These are phyloP conservation scores for Helicoverpa armigera DNA, from an alignment of 1,140 invertebrate genomes.

Conservation along the genomic window DNA sequence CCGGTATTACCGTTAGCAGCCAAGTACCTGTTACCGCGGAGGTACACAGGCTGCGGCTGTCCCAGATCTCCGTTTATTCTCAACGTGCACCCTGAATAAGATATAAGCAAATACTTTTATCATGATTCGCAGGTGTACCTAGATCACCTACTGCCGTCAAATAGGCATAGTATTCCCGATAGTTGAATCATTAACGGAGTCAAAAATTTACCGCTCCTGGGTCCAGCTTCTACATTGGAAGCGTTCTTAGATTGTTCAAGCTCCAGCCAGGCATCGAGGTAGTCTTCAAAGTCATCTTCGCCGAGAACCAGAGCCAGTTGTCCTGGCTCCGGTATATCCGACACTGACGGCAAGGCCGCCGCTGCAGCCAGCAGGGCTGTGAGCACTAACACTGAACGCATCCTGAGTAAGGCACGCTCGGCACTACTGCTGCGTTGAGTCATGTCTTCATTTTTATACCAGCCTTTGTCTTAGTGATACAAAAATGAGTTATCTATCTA, in stretches of 20 bases:
- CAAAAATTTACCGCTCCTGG: conserved; percentile 74
- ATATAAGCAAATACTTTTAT: no score
- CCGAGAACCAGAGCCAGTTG: conserved; percentile 68
- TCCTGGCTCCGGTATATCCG: conserved; percentile 63
- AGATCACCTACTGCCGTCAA: no score
- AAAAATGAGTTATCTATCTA: not conserved
- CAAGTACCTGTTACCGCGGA: conserved; percentile 65
- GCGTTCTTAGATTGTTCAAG: conserved; percentile 63
- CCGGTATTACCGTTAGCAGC: conserved; percentile 67
- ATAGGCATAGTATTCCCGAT: no score
- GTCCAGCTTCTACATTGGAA: conserved; percentile 41
- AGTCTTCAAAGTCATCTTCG: conserved; percentile 81
- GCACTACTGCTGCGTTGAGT: not conserved
- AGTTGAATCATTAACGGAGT: not conserved
- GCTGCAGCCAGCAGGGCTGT: conserved; percentile 37
- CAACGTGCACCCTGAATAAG: conserved; percentile 69
- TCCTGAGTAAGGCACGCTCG: not conserved
- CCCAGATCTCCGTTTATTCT: conserved; percentile 78
- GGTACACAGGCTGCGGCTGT: conserved; percentile 76
- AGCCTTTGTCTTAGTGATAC: not conserved
- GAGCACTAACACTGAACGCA: conserved; percentile 47
- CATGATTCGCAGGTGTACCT: no score
- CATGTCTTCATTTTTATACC: not conserved
- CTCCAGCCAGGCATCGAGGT: conserved; percentile 73
- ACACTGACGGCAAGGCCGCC: conserved; percentile 55